Conservation (phyloP, 2,888 invertebrate genomes). For the Amphimallon solstitiale region DNA sequence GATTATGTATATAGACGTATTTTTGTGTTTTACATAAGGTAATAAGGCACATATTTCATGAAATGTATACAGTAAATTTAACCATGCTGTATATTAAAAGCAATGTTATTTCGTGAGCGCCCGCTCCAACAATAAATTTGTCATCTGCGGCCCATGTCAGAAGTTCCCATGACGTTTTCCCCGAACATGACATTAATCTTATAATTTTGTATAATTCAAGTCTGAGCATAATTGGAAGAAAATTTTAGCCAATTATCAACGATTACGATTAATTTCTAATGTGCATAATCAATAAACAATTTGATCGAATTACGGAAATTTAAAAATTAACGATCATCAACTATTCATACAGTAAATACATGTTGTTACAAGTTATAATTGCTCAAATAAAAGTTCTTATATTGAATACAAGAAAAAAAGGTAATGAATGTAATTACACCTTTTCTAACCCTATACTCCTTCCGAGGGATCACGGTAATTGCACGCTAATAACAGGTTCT, state of each 20-base stretch:
- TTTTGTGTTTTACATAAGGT: background rate
- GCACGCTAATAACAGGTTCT: too few relatives aligned
- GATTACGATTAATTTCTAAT: constrained; percentile 23
- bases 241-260: constrained; percentile 11
- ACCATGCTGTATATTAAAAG: background rate
- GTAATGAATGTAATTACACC: too few relatives aligned
- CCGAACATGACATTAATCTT: constrained; percentile 17
- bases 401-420: background rate
- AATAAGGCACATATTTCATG: background rate
- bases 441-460: too few relatives aligned
- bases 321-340: constrained; percentile 10
- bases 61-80: background rate
- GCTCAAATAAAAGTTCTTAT: constrained; percentile 8
- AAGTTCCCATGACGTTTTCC: constrained; percentile 22
- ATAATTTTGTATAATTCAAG: constrained; percentile 26
- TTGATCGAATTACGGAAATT: constrained; percentile 2
- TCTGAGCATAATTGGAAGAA: constrained; percentile 9
- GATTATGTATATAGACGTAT: too few relatives aligned
- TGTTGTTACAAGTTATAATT: constrained; percentile 29
- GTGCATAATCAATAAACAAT: constrained; percentile 11
- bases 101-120: background rate
- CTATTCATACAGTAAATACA: constrained; percentile 13
- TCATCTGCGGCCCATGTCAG: constrained; percentile 5
- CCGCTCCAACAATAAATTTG: background rate
- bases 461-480: too few relatives aligned